phyloP scores from a whole-genome alignment of 2,113 vertebrate genomes.

The Poeciliopsis prolifica region DNA sequence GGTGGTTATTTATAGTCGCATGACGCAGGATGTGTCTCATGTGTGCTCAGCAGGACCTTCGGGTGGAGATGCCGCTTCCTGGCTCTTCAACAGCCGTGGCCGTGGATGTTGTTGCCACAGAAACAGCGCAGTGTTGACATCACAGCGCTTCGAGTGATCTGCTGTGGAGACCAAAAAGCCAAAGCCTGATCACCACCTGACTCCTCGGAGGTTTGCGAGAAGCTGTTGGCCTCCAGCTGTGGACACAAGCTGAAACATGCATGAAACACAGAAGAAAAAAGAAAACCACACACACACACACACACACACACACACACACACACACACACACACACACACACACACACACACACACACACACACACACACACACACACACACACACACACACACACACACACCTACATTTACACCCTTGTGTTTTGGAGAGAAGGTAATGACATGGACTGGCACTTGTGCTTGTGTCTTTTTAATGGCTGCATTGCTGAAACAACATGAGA shows the following conservation, averaged over 20 bases:
- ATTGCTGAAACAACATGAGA: slow-evolving; percentile 40
- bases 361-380: too few relatives aligned
- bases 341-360: not conserved
- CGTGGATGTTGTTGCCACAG: slow-evolving; percentile 66
- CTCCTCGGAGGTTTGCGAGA: not conserved
- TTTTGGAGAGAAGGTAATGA: slow-evolving; percentile 14
- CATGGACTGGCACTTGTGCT: slow-evolving; percentile 14
- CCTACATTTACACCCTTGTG: not conserved
- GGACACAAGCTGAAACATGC: not conserved
- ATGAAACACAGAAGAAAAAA: slow-evolving; percentile 1
- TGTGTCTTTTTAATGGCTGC: slow-evolving; percentile 41
- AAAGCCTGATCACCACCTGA: not conserved
- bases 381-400: not conserved
- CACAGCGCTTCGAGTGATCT: slow-evolving; percentile 49
- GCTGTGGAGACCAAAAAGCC: slow-evolving; percentile 29
- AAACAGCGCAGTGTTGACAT: slow-evolving; percentile 66
- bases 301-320: not conserved
- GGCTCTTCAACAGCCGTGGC: slow-evolving; percentile 52
- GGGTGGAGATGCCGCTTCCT: slow-evolving; percentile 51
- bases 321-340: not conserved
- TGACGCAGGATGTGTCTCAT: slow-evolving; percentile 72
- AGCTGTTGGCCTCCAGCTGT: slow-evolving; percentile 3
- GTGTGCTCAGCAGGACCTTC: slow-evolving; percentile 58
- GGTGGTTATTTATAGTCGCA: slow-evolving; percentile 73
- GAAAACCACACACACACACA: not conserved